Evolutionary conservation across 2,113 vertebrate species (phyloP), one percentile per base, ranked within the genome.

Genomic region (Aplodontia rufa): DNA sequence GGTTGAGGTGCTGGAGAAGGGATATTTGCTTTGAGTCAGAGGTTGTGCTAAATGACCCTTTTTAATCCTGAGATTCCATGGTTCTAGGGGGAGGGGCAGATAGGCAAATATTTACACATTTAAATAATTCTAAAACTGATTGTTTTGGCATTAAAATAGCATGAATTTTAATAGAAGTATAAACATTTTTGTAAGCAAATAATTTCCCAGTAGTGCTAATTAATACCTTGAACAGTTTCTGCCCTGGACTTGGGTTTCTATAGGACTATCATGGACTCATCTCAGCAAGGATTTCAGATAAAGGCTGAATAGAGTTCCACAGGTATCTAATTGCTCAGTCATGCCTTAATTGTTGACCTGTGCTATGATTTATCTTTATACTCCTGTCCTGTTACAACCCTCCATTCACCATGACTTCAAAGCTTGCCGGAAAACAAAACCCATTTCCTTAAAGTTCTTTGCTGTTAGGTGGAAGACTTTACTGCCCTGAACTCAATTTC

Each of bases 391-490:
- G 35, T 87, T 81, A 87, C 7, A 85, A 10, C 51, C 12, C 14
- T 88, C 58, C 4, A 37, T n/a, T 90, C 81, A 87, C 69, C 30
- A 42, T 45, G 76, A 69, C 35, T 45, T 87, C 49, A 76, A 93
- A 58, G 37, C 45, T 80, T 7, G 28, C 16, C 49, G 58, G n/a
- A 68, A 93, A 84, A 93, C 47, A 87, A 89, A 96, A 82, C 45
- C 26, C 42, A 82, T 75, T 90, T 90, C 78, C 85, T 85, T 69
- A 45, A 95, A 85, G 1, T 87, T 80, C 35, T 53, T 6, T 45
- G 74, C n/a, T 45, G 4, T 68, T 69, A 35, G 26, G 20, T n/a
- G 28, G 13, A 79, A 93, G 55, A 74, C 2, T 72, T 32, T 53
- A 53, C 20, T 78, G 45, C 37, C n/a, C 26, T 40, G 51, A 79